Evolutionary conservation across 2,113 vertebrate genomes (phyloP).

Genomic region (Seriola dumerili): DNA sequence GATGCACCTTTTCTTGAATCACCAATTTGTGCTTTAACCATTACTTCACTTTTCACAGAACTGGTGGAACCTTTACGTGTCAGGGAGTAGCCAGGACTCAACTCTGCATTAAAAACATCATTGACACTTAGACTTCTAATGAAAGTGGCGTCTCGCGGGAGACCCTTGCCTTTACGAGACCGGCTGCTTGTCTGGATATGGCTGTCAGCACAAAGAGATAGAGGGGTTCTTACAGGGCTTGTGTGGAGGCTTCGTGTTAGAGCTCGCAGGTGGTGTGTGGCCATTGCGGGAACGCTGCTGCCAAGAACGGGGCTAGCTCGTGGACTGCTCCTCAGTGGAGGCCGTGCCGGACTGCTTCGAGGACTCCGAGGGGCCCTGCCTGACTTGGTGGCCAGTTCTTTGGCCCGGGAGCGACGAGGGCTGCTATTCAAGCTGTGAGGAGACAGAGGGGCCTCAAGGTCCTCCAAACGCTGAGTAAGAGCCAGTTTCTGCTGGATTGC

Average conservation of each 20-base stretch:
- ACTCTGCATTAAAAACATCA: conserved; percentile 57
- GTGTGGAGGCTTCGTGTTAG: conserved; percentile 83
- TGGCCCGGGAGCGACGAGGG: conserved; percentile 83
- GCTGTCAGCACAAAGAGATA: conserved; percentile 59
- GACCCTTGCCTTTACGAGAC: conserved; percentile 49
- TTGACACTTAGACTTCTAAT: conserved; percentile 76
- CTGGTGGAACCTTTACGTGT: conserved; percentile 45
- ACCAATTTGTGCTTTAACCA: conserved; percentile 35
- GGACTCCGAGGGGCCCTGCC: conserved; percentile 82
- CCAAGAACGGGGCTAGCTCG: conserved; percentile 77
- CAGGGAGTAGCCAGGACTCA: neutral
- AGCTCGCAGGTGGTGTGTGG: conserved; percentile 75
- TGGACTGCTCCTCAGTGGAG: conserved; percentile 73
- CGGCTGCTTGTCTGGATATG: conserved; percentile 12
- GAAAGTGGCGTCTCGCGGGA: conserved; percentile 77
- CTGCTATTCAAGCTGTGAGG: conserved; percentile 81
- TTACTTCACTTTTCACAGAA: conserved; percentile 53
- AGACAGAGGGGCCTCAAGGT: conserved; percentile 86
- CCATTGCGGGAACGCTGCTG: conserved; percentile 66
- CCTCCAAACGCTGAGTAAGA: conserved; percentile 86
- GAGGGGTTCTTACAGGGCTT: conserved; percentile 82
- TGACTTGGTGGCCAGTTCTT: conserved; percentile 82
- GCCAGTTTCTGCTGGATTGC: conserved; percentile 89
- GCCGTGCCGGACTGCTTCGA: conserved; percentile 79
- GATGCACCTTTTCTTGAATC: conserved; percentile 28